Percentiles rank a stretch among this genome's conserved stretches.
Conservation (phyloP, 2,888 invertebrate genomes). For the Himalopsyche tibetana region DNA sequence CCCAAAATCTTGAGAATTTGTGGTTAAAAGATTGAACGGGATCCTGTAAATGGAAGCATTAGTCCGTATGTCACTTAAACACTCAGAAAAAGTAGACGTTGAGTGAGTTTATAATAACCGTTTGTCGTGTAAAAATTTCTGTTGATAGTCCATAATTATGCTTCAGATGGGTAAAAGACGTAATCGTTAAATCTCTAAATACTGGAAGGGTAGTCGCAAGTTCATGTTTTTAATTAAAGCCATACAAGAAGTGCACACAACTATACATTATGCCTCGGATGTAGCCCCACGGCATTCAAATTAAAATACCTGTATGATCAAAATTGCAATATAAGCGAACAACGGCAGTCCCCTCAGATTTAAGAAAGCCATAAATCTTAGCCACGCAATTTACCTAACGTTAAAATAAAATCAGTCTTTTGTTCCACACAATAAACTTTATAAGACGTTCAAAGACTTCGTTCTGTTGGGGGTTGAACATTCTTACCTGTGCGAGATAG, state of each 20-base stretch:
- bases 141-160: no score
- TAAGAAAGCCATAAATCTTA: slow-evolving; percentile 50
- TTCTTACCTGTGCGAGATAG: slow-evolving; percentile 39
- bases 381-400: slow-evolving; percentile 47
- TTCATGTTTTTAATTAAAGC: no score
- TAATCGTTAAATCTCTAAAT: no score
- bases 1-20: no score
- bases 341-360: slow-evolving; percentile 36
- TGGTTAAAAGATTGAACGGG: no score
- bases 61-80: no score
- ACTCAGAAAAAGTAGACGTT: no score
- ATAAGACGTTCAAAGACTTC: slow-evolving; percentile 43
- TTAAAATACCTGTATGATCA: slow-evolving; percentile 34
- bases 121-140: no score
- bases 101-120: no score
- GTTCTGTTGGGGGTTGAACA: neutral
- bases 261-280: neutral
- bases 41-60: no score
- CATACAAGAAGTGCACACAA: neutral
- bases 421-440: slow-evolving; percentile 56
- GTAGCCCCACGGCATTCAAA: neutral
- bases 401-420: slow-evolving; percentile 55
- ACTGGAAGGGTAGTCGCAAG: no score
- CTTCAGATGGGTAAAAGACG: no score
- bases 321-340: slow-evolving; percentile 31